Base-by-base conservation (phyloP, 2,888 invertebrate species). In the Mythimna albipuncta region DNA sequence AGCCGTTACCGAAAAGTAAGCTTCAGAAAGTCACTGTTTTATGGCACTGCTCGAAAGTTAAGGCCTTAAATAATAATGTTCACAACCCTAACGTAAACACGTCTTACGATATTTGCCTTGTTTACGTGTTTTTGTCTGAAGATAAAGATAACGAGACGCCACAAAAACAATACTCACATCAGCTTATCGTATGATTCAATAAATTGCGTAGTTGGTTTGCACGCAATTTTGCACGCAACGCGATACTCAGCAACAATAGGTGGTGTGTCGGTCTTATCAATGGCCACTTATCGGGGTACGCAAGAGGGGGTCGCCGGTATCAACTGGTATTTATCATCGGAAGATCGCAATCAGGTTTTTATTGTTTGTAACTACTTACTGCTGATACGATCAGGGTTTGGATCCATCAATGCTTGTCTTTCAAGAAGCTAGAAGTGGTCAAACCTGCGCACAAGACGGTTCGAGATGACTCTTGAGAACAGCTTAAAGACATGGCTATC, bases 141-240 rank as follows among this genome's bases (percentile, higher is more conserved):
- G 67, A 81, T 79, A 79, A 26, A 54, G 67, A 81, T 79, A 79
- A 69, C 10, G 54, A 52, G n/a, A 21, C 19, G 57, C 2, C 26
- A 66, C 65, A 41, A 63, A 62, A 68, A 69, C 69, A 44, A 13
- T 35, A 11, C 41, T 59, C 50, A 52, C 54, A 55, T 64, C 32
- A 41, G n/a, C 66, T 72, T 80, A 72, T 74, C 73, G 70, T n/a
- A 74, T 82, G 81, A 83, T 77, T 80, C 57, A 77, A 82, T 77
- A 75, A 13, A 79, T 69, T 79, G 55, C 70, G 75, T 79, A 55
- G 50, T 44, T 16, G 26, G 69, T 81, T 64, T 71, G 74, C 70
- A 66, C 82, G 72, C 72, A 68, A 72, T 59, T 69, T 55, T 61
- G 69, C 64, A 63, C 69, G 64, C 78, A 57, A 52, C n/a, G 58